phyloP scores from a whole-genome alignment of 2,797 vertebrate species.

The Pteronotus mesoamericanus region DNA sequence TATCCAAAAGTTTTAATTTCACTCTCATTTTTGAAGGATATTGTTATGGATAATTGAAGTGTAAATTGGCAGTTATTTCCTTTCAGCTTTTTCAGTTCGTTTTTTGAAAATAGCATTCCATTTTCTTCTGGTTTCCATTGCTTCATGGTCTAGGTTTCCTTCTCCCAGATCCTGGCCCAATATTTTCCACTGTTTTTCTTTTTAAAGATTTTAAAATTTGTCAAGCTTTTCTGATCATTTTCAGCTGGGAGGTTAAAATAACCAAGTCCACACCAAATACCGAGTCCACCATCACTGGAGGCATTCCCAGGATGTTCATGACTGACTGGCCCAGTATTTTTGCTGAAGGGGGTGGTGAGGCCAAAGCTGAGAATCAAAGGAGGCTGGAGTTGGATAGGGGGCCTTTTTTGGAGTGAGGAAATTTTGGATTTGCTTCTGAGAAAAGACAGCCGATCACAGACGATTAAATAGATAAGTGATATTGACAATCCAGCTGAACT shows the following conservation, averaged over 20 bases:
- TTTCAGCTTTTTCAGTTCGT: not conserved
- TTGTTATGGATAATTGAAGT: conserved; percentile 7
- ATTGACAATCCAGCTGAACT: not conserved
- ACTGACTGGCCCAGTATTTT: conserved; percentile 29
- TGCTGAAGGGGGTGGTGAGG: not conserved
- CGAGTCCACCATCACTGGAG: not conserved
- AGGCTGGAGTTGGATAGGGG: not conserved
- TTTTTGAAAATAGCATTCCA: not conserved
- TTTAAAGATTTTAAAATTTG: not conserved
- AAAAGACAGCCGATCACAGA: conserved; percentile 17
- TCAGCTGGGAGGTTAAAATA: not conserved
- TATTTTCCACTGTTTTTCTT: not conserved
- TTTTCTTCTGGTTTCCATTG: conserved; percentile 36
- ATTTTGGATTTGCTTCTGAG: conserved; percentile 23
- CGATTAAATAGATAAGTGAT: conserved; percentile 33
- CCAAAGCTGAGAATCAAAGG: not conserved
- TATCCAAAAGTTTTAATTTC: conserved; percentile 29
- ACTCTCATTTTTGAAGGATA: not conserved
- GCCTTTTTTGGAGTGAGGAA: not conserved
- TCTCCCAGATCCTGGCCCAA: not conserved
- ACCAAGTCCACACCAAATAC: not conserved
- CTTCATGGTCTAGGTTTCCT: conserved; percentile 10
- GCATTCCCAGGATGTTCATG: not conserved
- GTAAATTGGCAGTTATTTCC: conserved; percentile 2
- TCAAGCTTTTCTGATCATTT: conserved; percentile 15